phyloP scores from a whole-genome alignment of 2,113 vertebrate species.

The Chloropsis hardwickii region DNA sequence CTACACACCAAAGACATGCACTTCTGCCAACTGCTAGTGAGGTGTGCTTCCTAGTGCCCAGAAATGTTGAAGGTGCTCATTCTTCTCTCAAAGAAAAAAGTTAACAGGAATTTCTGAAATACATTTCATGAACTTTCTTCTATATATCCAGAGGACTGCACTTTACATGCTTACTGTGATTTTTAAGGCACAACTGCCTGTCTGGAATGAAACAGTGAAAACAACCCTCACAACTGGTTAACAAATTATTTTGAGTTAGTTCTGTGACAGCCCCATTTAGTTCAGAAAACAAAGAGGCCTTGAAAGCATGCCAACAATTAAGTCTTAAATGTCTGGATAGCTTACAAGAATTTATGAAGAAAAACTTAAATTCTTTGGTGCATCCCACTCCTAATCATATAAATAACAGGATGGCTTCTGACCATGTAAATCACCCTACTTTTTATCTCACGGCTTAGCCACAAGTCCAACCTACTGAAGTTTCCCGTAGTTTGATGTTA shows the following conservation, averaged over 20 bases:
- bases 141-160: neutral
- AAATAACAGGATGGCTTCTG: neutral
- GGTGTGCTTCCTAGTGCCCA: neutral
- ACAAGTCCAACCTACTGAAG: neutral
- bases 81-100: neutral
- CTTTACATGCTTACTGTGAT: neutral
- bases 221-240: neutral
- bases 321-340: neutral
- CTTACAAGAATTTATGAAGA: neutral
- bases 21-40: neutral
- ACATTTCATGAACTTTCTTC: neutral
- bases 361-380: neutral
- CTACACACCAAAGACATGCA: fast-evolving
- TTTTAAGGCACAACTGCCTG: neutral
- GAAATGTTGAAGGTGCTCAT: neutral
- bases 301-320: neutral
- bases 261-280: neutral
- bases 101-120: neutral
- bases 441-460: neutral
- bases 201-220: neutral
- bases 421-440: neutral
- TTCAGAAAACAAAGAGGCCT: constrained; percentile 4
- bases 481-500: neutral
- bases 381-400: neutral
- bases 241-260: neutral